A percentile compares a stretch with the other conserved stretches of the same genome.
phyloP scores from a whole-genome alignment of 1,140 invertebrate genomes.

The Pseudomyrmex dendroicus region DNA sequence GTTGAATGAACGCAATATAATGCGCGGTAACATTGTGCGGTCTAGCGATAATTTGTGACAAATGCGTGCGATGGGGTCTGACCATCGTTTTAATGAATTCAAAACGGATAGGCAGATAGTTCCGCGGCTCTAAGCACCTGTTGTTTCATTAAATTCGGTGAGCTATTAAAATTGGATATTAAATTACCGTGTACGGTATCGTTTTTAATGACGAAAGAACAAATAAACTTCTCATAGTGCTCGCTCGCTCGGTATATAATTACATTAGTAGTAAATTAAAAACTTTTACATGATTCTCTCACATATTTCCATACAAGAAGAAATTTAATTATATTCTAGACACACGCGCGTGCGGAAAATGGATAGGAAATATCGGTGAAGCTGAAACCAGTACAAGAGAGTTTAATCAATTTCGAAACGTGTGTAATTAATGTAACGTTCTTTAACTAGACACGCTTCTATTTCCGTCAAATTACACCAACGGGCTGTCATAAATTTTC shows the following conservation, averaged over 20 bases:
- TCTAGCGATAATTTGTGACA: constrained; percentile 42
- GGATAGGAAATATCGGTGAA: background rate
- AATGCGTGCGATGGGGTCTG: background rate
- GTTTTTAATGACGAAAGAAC: background rate
- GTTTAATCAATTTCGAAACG: background rate
- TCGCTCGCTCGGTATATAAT: background rate
- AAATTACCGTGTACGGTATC: background rate
- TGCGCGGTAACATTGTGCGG: constrained; percentile 9
- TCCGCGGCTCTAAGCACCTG: background rate
- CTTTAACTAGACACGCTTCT: background rate
- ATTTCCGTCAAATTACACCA: background rate
- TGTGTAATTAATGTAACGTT: background rate
- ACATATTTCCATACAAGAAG: background rate
- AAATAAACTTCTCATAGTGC: background rate
- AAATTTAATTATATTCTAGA: background rate
- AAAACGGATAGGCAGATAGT: constrained; percentile 10
- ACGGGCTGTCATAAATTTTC: background rate
- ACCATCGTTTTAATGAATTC: constrained; percentile 29
- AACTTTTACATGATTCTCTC: background rate
- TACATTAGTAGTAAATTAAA: constrained; percentile 4
- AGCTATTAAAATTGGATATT: constrained; percentile 24
- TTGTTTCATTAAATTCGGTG: constrained; percentile 38
- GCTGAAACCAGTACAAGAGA: background rate
- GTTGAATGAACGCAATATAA: constrained; percentile 28
- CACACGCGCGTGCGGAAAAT: background rate